Conservation (phyloP, 2,888 invertebrate genomes). For the Synanthedon tipuliformis region DNA sequence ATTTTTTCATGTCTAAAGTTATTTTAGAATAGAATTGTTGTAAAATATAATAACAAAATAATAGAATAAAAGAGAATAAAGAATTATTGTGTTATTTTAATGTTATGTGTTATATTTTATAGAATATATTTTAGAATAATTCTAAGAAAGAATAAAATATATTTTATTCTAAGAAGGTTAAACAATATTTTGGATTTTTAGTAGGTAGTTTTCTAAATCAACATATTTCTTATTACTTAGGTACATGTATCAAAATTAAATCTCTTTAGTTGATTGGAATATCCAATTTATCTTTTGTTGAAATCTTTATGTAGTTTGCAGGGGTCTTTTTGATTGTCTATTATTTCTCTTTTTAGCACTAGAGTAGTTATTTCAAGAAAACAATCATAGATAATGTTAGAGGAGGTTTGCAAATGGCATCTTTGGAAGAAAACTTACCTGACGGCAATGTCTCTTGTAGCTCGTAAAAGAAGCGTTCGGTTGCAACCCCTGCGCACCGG, state of each 20-base stretch:
- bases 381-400: no score
- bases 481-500: constrained; percentile 26
- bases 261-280: constrained; percentile 58
- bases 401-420: not conserved
- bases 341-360: constrained; percentile 22
- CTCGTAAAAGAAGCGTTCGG: constrained; percentile 28
- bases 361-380: constrained; percentile 3
- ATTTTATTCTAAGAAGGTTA: no score
- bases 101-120: no score
- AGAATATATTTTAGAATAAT: no score
- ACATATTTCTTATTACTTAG: constrained; percentile 7
- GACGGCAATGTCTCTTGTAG: constrained; percentile 9
- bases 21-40: no score
- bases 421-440: constrained; percentile 19
- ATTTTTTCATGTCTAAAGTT: no score
- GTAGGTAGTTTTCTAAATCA: no score
- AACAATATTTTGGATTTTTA: no score
- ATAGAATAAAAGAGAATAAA: no score
- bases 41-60: no score
- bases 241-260: constrained; percentile 68
- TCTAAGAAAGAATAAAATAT: no score
- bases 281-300: constrained; percentile 66
- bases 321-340: constrained; percentile 22
- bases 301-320: constrained; percentile 48
- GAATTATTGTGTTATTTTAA: no score